These are phyloP conservation scores for Opisthocomus hoazin DNA, from an alignment of 2,113 vertebrate species.

Conservation along the genomic window DNA sequence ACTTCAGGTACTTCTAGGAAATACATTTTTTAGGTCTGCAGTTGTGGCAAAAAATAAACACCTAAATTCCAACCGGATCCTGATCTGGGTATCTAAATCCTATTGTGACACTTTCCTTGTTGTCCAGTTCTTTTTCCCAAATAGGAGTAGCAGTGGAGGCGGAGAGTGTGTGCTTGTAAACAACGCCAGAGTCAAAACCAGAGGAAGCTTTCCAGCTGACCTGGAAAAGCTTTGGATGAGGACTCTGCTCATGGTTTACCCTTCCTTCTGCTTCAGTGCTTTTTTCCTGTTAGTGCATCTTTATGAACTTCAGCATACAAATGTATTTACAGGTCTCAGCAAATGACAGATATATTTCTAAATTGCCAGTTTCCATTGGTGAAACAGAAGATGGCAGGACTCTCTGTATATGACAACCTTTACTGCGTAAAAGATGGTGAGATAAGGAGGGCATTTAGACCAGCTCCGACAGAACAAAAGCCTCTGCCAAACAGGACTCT, in stretches of 20 bases:
- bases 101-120: not conserved
- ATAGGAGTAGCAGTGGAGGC: not conserved
- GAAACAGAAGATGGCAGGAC: not conserved
- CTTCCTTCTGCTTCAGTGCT: not conserved
- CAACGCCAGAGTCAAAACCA: not conserved
- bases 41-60: not conserved
- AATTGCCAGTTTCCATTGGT: not conserved
- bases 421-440: not conserved
- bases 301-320: not conserved
- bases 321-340: not conserved
- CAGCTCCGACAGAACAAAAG: not conserved
- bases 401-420: not conserved
- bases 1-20: not conserved
- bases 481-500: not conserved
- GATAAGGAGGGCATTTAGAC: not conserved
- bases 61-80: not conserved
- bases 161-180: not conserved
- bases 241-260: not conserved
- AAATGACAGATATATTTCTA: not conserved
- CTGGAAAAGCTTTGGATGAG: not conserved
- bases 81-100: not conserved
- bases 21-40: not conserved
- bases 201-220: not conserved
- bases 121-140: not conserved
- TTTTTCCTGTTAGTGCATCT: not conserved